These are phyloP conservation scores for Diachasmimorpha longicaudata DNA, from an alignment of 1,140 invertebrate species.

Conservation along the genomic window DNA sequence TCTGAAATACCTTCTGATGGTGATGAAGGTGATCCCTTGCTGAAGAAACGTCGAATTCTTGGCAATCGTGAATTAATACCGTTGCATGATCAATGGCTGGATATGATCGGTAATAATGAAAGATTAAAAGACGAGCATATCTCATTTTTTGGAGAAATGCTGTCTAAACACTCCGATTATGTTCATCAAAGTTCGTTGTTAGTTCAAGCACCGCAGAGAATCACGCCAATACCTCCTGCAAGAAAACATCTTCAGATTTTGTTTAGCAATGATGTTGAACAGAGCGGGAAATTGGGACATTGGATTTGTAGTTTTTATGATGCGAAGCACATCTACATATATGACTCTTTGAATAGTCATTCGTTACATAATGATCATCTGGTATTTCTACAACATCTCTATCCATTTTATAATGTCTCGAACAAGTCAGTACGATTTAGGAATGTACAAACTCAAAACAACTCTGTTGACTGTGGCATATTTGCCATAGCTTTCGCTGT, in stretches of 20 bases:
- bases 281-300: background rate
- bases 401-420: background rate
- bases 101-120: background rate
- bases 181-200: background rate
- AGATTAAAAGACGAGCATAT: background rate
- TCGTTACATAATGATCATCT: background rate
- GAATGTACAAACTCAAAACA: conserved; percentile 19
- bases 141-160: background rate
- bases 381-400: background rate
- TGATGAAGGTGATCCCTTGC: too few species aligned
- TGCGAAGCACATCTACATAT: background rate
- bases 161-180: background rate
- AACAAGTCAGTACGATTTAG: background rate
- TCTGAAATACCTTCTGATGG: too few species aligned
- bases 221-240: background rate
- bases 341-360: background rate
- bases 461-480: conserved; percentile 23
- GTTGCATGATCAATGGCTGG: too few species aligned
- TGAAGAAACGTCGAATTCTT: too few species aligned
- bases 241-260: background rate
- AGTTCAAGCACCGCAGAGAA: background rate
- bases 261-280: background rate
- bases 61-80: too few species aligned
- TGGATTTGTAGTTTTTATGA: background rate
- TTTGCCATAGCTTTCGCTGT: conserved; percentile 24